Conservation (phyloP, 53 echinoderm and acorn worm genomes). For the Luidia sarsii region DNA sequence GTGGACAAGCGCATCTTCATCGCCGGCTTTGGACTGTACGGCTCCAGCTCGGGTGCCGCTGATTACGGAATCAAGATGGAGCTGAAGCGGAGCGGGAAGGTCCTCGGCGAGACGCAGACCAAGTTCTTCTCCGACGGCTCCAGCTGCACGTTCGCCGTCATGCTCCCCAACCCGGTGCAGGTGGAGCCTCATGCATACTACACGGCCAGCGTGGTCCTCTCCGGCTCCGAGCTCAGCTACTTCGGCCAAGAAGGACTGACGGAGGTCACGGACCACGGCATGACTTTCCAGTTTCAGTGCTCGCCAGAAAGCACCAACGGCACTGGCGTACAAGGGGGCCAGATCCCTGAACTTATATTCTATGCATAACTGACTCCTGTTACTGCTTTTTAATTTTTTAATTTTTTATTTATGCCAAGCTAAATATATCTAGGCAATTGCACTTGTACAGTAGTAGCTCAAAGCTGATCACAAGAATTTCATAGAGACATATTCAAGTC, state of each 20-base stretch:
- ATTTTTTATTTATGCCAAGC: background rate
- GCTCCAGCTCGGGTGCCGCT: constrained; percentile 91
- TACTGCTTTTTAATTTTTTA: background rate
- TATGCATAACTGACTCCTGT: constrained; percentile 79
- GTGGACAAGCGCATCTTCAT: constrained; percentile 94
- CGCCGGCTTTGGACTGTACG: constrained; percentile 94
- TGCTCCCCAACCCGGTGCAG: constrained; percentile 91
- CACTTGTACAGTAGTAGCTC: background rate
- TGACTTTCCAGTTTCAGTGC: constrained; percentile 97
- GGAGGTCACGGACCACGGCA: constrained; percentile 77
- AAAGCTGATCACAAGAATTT: background rate
- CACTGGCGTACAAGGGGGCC: constrained; percentile 97
- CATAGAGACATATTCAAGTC: too few species aligned
- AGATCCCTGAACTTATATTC: constrained; percentile 96
- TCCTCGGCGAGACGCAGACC: constrained; percentile 84
- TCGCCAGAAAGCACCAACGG: constrained; percentile 99
- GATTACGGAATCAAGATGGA: constrained; percentile 88
- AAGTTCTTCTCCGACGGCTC: constrained; percentile 97
- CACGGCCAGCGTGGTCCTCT: constrained; percentile 91
- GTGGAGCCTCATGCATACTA: constrained; percentile 92
- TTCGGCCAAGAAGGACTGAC: constrained; percentile 98
- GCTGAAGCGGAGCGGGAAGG: constrained; percentile 85
- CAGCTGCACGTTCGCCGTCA: constrained; percentile 87
- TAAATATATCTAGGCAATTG: background rate
- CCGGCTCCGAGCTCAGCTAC: constrained; percentile 90